Conservation (phyloP, 2,113 vertebrate species). For the Clarias batrachus region DNA sequence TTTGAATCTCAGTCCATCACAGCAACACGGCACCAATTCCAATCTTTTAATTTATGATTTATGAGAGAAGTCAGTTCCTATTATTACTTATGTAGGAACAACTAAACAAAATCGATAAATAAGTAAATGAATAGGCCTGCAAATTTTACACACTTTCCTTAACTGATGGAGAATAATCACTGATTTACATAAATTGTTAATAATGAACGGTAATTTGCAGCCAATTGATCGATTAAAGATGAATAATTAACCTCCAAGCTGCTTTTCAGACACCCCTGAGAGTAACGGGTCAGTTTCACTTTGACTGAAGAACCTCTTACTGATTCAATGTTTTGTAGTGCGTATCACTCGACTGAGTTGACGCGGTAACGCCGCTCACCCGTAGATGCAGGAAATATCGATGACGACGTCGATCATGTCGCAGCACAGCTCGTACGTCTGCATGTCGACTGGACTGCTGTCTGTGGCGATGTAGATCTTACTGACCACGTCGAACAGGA, state of each 20-base stretch:
- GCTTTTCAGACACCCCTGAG: background rate
- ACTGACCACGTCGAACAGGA: slow-evolving; percentile 98
- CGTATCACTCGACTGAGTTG: background rate
- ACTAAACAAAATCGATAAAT: no score
- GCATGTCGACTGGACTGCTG: slow-evolving; percentile 99
- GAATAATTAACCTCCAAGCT: background rate
- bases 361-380: slow-evolving; percentile 75
- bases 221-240: no score
- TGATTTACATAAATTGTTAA: no score
- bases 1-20: background rate
- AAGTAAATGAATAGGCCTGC: no score
- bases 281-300: no score
- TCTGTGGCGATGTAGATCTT: slow-evolving; percentile 99
- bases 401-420: slow-evolving; percentile 99
- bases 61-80: no score
- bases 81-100: no score
- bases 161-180: no score
- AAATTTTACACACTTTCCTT: no score
- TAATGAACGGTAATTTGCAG: no score
- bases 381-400: slow-evolving; percentile 98
- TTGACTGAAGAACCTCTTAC: background rate
- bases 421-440: slow-evolving; percentile 97
- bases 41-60: background rate
- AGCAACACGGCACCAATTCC: background rate
- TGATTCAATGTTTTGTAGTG: background rate